Evolutionary conservation across 2,888 invertebrate species (phyloP).

Genomic region (Erebia epiphron): DNA sequence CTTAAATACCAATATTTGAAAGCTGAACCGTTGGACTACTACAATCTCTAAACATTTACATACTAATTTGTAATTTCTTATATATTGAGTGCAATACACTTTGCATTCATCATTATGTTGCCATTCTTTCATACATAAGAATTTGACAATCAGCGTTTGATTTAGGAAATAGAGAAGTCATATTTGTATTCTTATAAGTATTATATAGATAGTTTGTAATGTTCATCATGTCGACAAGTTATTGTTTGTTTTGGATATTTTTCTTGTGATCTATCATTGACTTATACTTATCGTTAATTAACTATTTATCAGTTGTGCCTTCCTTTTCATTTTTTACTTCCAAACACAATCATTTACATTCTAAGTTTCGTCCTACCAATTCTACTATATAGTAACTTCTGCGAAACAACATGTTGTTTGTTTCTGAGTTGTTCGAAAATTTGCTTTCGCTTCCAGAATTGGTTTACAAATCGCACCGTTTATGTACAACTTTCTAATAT

Average conservation of each 20-base stretch:
- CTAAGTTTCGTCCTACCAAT: conserved; percentile 10
- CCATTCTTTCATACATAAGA: neutral
- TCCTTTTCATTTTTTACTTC: neutral
- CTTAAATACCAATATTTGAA: conserved; percentile 78
- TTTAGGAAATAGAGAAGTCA: neutral
- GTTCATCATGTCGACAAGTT: neutral
- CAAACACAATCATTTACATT: conserved; percentile 8
- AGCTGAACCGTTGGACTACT: conserved; percentile 76
- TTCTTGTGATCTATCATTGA: neutral
- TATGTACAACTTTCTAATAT: conserved; percentile 82
- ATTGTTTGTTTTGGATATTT: neutral
- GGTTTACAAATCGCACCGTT: conserved; percentile 57
- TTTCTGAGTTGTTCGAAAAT: conserved; percentile 3
- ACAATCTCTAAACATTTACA: conserved; percentile 64
- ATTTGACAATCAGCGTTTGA: conserved; percentile 3
- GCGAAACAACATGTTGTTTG: conserved; percentile 11
- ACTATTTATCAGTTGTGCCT: too few relatives aligned
- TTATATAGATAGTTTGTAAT: neutral
- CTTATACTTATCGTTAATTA: neutral
- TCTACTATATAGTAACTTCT: conserved; percentile 5
- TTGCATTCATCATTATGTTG: conserved; percentile 47
- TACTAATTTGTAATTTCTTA: conserved; percentile 69
- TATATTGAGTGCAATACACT: conserved; percentile 63
- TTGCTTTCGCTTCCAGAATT: conserved; percentile 31
- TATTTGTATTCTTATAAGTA: neutral